Conservation (phyloP, 1,140 invertebrate species). For the Pteromalus puparum region DNA sequence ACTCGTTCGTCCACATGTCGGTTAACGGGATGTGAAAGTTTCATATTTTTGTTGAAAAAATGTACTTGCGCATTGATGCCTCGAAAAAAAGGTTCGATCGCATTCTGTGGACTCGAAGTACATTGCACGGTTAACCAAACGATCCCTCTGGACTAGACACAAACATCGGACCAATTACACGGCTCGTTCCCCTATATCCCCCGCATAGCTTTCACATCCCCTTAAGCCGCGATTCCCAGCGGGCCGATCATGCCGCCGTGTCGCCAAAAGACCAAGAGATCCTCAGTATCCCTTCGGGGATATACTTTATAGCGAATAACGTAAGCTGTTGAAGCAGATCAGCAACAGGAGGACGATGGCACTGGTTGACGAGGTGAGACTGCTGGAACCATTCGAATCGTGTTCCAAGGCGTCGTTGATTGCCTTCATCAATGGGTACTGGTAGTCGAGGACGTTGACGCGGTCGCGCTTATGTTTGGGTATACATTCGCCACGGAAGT, state of each 20-base stretch:
- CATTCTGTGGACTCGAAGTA: not conserved
- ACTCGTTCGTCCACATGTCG: not conserved
- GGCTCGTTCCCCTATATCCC: too few species aligned
- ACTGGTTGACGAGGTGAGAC: not conserved
- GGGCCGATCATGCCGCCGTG: not conserved
- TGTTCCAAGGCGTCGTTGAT: slow-evolving; percentile 67
- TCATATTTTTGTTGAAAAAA: too few species aligned
- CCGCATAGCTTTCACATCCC: not conserved
- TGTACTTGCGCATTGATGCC: too few species aligned
- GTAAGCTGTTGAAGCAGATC: not conserved
- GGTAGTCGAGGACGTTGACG: slow-evolving; percentile 53
- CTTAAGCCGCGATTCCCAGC: not conserved
- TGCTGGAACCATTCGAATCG: not conserved
- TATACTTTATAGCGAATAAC: not conserved
- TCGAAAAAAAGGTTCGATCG: too few species aligned
- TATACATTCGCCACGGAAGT: slow-evolving; percentile 82
- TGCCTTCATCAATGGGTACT: slow-evolving; percentile 79
- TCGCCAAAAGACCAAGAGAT: not conserved
- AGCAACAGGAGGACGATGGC: not conserved
- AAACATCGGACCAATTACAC: too few species aligned
- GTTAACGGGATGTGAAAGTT: not conserved
- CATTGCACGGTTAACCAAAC: too few species aligned
- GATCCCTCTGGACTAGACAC: too few species aligned
- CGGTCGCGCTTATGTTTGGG: slow-evolving; percentile 58
- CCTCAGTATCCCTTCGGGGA: not conserved